A percentile compares a stretch with the other conserved stretches of the same genome.
Evolutionary conservation across 2,888 invertebrate species (phyloP).

Genomic region (Chydorus sphaericus): DNA sequence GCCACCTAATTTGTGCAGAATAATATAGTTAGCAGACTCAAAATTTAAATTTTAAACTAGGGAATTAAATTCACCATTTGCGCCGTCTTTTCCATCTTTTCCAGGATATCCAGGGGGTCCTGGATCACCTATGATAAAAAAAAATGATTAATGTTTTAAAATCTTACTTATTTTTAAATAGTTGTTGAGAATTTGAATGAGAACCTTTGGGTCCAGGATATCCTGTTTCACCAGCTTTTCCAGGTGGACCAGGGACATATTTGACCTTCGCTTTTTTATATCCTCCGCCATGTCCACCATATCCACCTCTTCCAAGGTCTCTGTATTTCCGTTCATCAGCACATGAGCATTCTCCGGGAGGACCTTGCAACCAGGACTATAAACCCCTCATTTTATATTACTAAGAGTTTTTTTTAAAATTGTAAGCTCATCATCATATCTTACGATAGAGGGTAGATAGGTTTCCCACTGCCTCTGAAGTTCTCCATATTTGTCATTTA

Average conservation of each 20-base stretch:
- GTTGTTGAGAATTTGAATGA: no score
- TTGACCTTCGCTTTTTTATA: not conserved
- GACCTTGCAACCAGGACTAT: not conserved
- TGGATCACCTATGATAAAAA: conserved; percentile 51
- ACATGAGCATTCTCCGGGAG: no score
- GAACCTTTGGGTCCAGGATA: conserved; percentile 53
- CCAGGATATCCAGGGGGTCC: conserved; percentile 22
- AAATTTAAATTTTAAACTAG: no score
- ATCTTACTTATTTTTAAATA: no score
- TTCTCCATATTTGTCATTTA: no score
- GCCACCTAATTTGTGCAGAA: no score
- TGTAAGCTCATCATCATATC: not conserved
- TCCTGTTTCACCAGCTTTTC: not conserved
- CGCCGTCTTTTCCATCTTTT: not conserved
- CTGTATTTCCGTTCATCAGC: no score
- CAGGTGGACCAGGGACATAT: not conserved
- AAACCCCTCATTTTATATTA: not conserved
- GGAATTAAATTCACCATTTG: not conserved
- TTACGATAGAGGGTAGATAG: not conserved
- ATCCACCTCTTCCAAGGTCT: no score
- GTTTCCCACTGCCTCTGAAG: not conserved
- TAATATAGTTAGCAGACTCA: no score
- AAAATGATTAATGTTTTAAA: no score
- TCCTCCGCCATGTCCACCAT: no score
- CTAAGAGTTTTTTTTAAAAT: not conserved